phyloP scores from a whole-genome alignment of 2,113 vertebrate genomes.

The Poecilia latipinna region DNA sequence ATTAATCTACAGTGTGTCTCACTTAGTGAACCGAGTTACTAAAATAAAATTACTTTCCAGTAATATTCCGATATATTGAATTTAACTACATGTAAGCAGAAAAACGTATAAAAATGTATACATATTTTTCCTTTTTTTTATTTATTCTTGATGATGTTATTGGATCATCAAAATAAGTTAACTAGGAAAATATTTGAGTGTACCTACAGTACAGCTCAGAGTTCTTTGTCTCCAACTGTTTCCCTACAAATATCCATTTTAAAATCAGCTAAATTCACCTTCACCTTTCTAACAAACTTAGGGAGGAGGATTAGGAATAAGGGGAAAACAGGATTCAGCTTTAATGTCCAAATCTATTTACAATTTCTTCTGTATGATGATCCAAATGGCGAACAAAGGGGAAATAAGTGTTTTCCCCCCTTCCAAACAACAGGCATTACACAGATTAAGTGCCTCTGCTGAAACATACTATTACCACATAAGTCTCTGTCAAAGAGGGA shows the following conservation, averaged over 20 bases:
- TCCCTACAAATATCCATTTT: neutral
- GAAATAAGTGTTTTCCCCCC: slow-evolving; percentile 63
- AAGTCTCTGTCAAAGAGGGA: slow-evolving; percentile 64
- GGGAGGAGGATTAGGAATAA: neutral
- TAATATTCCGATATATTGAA: too few relatives aligned
- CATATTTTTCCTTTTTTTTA: too few relatives aligned
- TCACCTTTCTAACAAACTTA: neutral
- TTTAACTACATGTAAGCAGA: too few relatives aligned
- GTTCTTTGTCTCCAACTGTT: neutral
- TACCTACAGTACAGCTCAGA: neutral
- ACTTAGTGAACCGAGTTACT: too few relatives aligned
- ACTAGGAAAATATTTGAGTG: neutral
- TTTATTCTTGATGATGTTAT: too few relatives aligned
- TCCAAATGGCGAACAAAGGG: slow-evolving; percentile 44
- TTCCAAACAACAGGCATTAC: slow-evolving; percentile 65
- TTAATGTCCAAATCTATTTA: neutral
- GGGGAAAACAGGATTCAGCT: neutral
- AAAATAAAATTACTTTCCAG: too few relatives aligned
- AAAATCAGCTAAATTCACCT: neutral
- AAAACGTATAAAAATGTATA: too few relatives aligned
- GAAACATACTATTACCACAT: slow-evolving; percentile 73
- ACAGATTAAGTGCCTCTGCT: slow-evolving; percentile 71
- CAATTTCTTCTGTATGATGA: neutral
- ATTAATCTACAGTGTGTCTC: too few relatives aligned
- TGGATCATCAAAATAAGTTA: too few relatives aligned